Conservation (phyloP, 2,888 invertebrate genomes). For the Blera fallax region DNA sequence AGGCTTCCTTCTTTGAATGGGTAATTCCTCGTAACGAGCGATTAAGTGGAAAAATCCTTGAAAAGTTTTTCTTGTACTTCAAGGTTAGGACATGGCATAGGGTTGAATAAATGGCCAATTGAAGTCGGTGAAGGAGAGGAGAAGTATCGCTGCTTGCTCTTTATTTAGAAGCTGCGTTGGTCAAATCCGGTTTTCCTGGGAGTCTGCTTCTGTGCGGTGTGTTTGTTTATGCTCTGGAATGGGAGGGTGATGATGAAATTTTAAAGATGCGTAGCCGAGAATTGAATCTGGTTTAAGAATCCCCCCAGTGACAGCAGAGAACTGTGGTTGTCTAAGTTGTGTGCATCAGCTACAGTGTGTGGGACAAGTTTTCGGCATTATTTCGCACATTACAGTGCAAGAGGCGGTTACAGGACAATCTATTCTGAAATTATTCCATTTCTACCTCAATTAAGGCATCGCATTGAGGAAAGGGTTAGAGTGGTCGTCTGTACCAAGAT, state of each 20-base stretch:
- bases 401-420: too few relatives aligned
- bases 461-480: too few relatives aligned
- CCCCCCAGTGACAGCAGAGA: too few relatives aligned
- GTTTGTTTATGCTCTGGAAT: background rate
- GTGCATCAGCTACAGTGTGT: too few relatives aligned
- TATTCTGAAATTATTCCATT: too few relatives aligned
- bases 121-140: background rate
- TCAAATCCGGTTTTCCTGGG: background rate
- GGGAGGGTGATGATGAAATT: background rate
- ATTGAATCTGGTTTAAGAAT: background rate
- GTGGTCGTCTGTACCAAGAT: too few relatives aligned
- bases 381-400: too few relatives aligned
- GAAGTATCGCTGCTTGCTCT: background rate
- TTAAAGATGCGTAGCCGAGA: background rate
- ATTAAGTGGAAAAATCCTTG: constrained; percentile 3
- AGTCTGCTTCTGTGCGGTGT: background rate
- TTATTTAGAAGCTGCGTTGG: background rate
- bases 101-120: constrained; percentile 6
- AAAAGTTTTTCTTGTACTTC: constrained; percentile 7
- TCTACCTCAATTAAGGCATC: too few relatives aligned
- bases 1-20: background rate
- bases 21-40: background rate
- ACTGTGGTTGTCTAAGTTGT: too few relatives aligned
- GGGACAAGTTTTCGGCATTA: too few relatives aligned
- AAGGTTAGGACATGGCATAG: background rate